These are phyloP conservation scores for Casuarius casuarius DNA, from an alignment of 2,113 vertebrate species.

Conservation along the genomic window DNA sequence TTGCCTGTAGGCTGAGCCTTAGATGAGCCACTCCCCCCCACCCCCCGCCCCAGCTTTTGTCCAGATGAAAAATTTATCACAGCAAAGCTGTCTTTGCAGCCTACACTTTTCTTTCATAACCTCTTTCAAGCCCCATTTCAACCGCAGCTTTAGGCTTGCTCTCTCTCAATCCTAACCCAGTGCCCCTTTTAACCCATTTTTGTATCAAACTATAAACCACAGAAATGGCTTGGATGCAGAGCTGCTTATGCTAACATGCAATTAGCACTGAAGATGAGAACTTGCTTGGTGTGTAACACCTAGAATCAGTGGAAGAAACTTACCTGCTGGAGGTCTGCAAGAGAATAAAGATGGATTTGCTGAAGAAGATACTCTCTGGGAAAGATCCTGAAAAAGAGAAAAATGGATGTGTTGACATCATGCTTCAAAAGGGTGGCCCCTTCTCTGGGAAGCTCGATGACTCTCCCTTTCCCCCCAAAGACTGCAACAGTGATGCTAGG, in stretches of 20 bases:
- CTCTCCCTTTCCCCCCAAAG: background rate
- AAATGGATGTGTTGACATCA: background rate
- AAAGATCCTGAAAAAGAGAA: slow-evolving; percentile 87
- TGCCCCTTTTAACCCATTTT: background rate
- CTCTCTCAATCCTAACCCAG: background rate
- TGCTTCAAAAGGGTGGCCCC: background rate
- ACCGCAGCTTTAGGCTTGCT: background rate
- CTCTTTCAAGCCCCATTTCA: background rate
- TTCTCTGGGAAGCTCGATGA: background rate
- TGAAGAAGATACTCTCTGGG: slow-evolving; percentile 97
- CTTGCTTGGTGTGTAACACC: background rate
- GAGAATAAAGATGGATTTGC: slow-evolving; percentile 96
- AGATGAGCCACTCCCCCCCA: background rate
- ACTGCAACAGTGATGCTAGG: background rate
- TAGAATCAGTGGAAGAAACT: background rate
- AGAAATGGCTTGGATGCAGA: background rate
- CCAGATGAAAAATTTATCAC: background rate
- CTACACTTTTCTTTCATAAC: background rate
- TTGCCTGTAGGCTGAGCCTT: background rate
- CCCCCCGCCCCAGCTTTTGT: background rate
- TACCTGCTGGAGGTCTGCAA: slow-evolving; percentile 97
- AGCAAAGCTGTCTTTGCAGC: background rate
- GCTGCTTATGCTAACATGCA: background rate
- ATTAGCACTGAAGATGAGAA: background rate
- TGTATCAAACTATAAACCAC: background rate